Conservation (phyloP, 2,888 invertebrate genomes). For the Trachelus stipa region DNA sequence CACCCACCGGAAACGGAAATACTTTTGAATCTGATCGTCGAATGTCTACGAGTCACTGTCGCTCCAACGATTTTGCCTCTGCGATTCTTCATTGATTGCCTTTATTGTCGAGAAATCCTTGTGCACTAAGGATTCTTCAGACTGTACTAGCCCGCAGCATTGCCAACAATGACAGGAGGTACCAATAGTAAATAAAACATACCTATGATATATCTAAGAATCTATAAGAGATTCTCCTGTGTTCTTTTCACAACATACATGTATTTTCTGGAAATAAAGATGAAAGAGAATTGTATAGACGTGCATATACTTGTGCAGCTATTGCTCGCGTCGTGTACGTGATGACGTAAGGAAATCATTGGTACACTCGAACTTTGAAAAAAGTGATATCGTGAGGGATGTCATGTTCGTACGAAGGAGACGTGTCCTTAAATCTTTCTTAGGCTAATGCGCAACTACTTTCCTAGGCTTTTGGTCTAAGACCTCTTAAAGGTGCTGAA, state of each 20-base stretch:
- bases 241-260: neutral
- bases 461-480: conserved; percentile 19
- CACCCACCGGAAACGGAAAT: conserved; percentile 41
- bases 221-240: neutral
- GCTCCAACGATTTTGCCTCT: conserved; percentile 21
- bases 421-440: conserved; percentile 10
- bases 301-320: neutral
- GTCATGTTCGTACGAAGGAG: neutral
- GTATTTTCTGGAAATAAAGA: neutral
- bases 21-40: conserved; percentile 48
- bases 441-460: conserved; percentile 16
- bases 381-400: neutral
- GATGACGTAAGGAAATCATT: too few relatives aligned
- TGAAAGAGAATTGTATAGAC: neutral
- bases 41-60: conserved; percentile 40
- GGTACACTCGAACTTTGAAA: neutral
- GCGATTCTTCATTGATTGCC: conserved; percentile 34
- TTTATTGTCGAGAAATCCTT: neutral
- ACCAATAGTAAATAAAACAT: neutral
- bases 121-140: neutral
- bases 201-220: neutral
- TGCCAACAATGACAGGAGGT: neutral
- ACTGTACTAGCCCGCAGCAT: neutral
- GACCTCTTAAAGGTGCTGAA: conserved; percentile 28
- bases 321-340: neutral